Conservation (phyloP, 2,797 vertebrate genomes). For the Tinamus major region DNA sequence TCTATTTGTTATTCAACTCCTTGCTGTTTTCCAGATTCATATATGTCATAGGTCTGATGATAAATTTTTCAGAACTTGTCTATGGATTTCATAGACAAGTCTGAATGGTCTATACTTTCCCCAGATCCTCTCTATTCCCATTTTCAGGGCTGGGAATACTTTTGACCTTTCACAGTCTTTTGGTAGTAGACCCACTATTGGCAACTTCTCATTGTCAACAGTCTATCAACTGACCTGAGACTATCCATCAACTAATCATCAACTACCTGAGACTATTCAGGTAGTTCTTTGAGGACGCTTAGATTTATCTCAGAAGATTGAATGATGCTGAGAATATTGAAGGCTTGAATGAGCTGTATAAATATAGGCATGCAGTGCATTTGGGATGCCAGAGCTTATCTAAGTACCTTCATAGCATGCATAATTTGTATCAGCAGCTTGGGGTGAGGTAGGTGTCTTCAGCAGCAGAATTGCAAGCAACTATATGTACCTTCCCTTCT, state of each 20-base stretch:
- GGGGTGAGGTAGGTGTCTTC: background rate
- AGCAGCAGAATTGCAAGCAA: background rate
- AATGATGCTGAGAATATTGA: background rate
- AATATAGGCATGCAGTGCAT: background rate
- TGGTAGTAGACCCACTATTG: background rate
- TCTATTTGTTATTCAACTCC: background rate
- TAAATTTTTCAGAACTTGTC: background rate
- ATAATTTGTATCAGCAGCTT: background rate
- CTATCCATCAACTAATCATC: too few relatives aligned
- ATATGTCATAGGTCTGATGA: background rate
- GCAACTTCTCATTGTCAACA: background rate
- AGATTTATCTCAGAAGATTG: background rate
- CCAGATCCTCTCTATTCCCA: background rate
- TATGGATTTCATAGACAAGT: background rate
- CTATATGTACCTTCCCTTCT: background rate
- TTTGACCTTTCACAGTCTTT: background rate
- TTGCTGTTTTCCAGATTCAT: background rate
- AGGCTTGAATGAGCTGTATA: background rate
- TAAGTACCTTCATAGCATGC: background rate
- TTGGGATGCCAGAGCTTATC: background rate
- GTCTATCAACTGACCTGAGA: too few relatives aligned
- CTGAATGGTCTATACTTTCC: background rate
- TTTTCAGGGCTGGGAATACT: background rate
- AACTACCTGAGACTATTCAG: background rate
- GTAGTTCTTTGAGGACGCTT: background rate